These are phyloP conservation scores for Cloeon dipterum DNA, from an alignment of 2,888 invertebrate species.

Conservation along the genomic window DNA sequence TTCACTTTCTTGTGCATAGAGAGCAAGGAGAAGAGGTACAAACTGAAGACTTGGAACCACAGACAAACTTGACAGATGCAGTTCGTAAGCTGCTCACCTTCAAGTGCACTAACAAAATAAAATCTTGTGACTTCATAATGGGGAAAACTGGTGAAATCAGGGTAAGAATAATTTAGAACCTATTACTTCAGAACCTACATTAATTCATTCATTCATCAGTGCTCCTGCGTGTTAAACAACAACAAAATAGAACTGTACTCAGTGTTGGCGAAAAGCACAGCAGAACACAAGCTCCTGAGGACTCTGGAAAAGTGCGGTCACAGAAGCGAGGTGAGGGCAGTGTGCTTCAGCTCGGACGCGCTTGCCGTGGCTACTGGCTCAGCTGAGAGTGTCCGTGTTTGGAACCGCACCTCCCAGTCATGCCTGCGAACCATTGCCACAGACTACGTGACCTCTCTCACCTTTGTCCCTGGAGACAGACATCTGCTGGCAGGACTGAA, in stretches of 20 bases:
- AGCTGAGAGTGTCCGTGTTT: constrained; percentile 72
- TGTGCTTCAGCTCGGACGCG: constrained; percentile 80
- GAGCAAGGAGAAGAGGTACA: constrained; percentile 13
- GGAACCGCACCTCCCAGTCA: constrained; percentile 54
- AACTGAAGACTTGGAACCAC: constrained; percentile 15
- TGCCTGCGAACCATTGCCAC: constrained; percentile 44
- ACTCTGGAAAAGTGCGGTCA: constrained; percentile 58
- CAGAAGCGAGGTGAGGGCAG: constrained; percentile 64
- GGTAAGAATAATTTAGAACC: constrained; percentile 12
- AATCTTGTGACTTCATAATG: constrained; percentile 41
- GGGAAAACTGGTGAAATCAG: constrained; percentile 50
- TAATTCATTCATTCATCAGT: constrained; percentile 10
- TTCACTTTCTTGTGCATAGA: constrained; percentile 6
- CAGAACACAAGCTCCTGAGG: constrained; percentile 25
- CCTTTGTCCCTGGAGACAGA: constrained; percentile 77
- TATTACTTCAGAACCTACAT: constrained; percentile 3
- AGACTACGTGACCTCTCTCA: constrained; percentile 42
- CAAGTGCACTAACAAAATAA: constrained; percentile 28
- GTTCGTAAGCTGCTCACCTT: constrained; percentile 41
- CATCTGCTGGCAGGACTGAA: constrained; percentile 74
- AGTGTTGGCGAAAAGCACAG: constrained; percentile 23
- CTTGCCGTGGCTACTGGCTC: constrained; percentile 69
- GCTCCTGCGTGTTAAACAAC: constrained; percentile 31
- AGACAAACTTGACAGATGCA: constrained; percentile 42
- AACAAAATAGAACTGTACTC: constrained; percentile 54